Conservation (phyloP, 2,888 invertebrate genomes). For the Rhopalosiphum nymphaeae region DNA sequence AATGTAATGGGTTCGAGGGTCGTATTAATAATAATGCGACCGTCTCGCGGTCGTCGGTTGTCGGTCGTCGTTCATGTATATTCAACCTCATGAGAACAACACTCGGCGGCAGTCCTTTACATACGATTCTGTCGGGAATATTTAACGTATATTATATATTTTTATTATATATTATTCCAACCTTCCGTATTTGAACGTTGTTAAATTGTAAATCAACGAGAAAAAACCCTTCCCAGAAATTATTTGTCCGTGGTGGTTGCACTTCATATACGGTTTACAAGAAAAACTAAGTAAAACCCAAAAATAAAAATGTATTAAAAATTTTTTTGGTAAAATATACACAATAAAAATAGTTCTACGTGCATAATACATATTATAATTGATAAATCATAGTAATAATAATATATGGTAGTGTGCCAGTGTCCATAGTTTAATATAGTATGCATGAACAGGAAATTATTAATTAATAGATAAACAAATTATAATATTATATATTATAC, state of each 20-base stretch:
- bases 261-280: not conserved
- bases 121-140: not conserved
- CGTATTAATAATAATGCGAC: constrained; percentile 6
- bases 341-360: not conserved
- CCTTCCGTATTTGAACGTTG: constrained; percentile 26
- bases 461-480: not conserved
- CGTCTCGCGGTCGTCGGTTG: not conserved
- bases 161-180: not conserved
- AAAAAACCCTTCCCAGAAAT: not conserved
- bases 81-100: not conserved
- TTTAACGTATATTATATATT: not conserved
- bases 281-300: not conserved
- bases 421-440: not conserved
- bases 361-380: not conserved
- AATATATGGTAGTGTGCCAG: not conserved
- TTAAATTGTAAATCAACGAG: not conserved
- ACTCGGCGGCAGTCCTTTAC: not conserved
- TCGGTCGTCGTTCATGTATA: not conserved
- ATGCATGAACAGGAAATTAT: not conserved
- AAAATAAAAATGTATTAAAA: not conserved
- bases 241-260: not conserved
- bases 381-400: not conserved
- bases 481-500: not conserved
- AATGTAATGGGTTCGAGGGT: constrained; percentile 33
- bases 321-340: not conserved